Evolutionary conservation across 2,113 vertebrate species (phyloP).

Genomic region (Craseonycteris thonglongyai): DNA sequence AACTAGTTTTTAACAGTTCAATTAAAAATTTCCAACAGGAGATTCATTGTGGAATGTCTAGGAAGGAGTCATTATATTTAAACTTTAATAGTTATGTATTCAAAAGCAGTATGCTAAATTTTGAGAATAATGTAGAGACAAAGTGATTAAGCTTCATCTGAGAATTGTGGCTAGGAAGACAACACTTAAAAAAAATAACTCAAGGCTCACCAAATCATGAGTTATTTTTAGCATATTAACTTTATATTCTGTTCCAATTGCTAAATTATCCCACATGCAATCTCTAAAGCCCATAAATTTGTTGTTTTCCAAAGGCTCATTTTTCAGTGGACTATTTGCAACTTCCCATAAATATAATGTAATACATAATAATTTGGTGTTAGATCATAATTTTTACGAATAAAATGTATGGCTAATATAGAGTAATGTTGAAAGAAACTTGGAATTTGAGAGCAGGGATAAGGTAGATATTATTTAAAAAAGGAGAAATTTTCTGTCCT

Average conservation of each 20-base stretch:
- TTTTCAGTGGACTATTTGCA: background rate
- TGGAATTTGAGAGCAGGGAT: background rate
- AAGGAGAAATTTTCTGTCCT: background rate
- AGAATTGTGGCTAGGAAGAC: background rate
- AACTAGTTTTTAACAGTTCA: background rate
- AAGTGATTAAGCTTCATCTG: background rate
- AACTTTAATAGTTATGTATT: background rate
- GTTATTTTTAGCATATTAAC: background rate
- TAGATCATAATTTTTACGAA: background rate
- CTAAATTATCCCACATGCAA: background rate
- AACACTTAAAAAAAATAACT: background rate
- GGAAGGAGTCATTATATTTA: background rate
- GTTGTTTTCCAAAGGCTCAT: background rate
- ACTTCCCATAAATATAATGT: background rate
- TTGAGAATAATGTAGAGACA: background rate
- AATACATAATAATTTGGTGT: background rate
- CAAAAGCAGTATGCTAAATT: background rate
- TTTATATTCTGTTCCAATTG: background rate
- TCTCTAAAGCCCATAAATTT: background rate
- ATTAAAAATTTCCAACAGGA: background rate
- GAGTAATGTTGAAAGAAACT: background rate
- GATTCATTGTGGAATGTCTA: background rate
- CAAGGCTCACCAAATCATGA: background rate
- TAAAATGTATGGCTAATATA: background rate
- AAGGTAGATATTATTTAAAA: background rate